Percentiles rank a stretch among this genome's conserved stretches.
phyloP scores from a whole-genome alignment of 2,888 invertebrate genomes.

The Cheilosia impressa region DNA sequence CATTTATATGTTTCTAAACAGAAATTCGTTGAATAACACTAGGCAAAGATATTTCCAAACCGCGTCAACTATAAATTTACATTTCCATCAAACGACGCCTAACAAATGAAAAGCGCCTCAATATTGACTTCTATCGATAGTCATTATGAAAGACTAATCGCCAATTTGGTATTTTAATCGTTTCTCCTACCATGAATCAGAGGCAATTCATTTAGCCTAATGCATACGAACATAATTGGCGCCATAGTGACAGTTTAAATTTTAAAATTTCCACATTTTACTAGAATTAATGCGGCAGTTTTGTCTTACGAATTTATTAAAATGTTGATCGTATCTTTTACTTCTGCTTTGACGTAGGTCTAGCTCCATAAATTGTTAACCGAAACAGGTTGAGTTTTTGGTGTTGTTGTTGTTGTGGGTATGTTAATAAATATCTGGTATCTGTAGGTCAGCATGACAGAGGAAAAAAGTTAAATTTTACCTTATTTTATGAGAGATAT shows the following conservation, averaged over 20 bases:
- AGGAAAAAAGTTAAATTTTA: conserved; percentile 16
- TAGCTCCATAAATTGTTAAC: conserved; percentile 17
- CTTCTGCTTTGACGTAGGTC: conserved; percentile 44
- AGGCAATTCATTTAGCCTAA: conserved; percentile 33
- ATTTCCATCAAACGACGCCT: conserved; percentile 42
- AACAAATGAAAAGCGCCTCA: conserved; percentile 20
- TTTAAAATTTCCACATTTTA: conserved; percentile 32
- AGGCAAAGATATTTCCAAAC: conserved; percentile 20
- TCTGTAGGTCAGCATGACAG: conserved; percentile 52
- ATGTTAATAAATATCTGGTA: conserved; percentile 55
- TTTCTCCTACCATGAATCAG: conserved; percentile 21
- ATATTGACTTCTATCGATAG: conserved; percentile 34
- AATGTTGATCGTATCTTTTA: conserved; percentile 20
- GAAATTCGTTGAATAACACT: background rate
- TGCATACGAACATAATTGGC: conserved; percentile 52
- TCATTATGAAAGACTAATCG: conserved; percentile 51
- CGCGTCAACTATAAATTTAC: conserved; percentile 34
- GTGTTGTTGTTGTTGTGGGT: background rate
- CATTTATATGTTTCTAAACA: background rate
- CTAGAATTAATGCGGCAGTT: conserved; percentile 35
- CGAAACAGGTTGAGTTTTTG: conserved; percentile 33
- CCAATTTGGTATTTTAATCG: conserved; percentile 50
- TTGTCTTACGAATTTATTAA: conserved; percentile 44
- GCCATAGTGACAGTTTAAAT: conserved; percentile 53
- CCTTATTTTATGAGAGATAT: conserved; percentile 16